Percentiles rank a stretch among this genome's conserved stretches.
Conservation (phyloP, 2,797 vertebrate species). For the Galaxias olidus region DNA sequence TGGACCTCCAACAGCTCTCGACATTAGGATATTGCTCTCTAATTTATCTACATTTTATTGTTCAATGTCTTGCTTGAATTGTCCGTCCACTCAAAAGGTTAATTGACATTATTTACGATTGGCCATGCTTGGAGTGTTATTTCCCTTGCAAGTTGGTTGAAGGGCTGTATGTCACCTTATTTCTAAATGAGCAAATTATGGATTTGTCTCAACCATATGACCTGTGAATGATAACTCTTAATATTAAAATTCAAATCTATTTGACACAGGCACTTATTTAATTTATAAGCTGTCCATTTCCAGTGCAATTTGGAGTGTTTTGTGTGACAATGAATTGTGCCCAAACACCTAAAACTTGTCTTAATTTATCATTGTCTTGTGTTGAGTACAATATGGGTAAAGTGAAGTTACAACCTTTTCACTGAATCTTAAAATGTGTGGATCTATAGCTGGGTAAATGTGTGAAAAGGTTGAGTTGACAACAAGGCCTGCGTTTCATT, state of each 20-base stretch:
- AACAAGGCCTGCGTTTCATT: no score
- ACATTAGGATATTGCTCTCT: conserved; percentile 62
- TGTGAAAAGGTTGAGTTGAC: conserved; percentile 15
- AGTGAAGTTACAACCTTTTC: conserved; percentile 51
- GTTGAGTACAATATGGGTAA: conserved; percentile 34
- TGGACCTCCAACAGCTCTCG: conserved; percentile 51
- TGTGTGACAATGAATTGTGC: no score
- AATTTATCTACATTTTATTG: conserved; percentile 63
- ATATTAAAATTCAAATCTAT: no score
- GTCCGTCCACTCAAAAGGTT: conserved; percentile 7
- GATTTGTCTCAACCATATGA: no score
- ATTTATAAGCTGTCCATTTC: neutral
- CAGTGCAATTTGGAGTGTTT: neutral
- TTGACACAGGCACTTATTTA: neutral
- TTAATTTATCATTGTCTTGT: conserved; percentile 61
- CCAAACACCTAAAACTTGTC: conserved; percentile 49
- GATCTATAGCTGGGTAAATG: conserved; percentile 28
- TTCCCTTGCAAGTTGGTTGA: no score
- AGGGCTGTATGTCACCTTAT: no score
- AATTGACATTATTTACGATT: conserved; percentile 1
- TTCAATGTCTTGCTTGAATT: conserved; percentile 49
- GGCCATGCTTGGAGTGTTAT: no score
- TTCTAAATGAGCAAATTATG: no score
- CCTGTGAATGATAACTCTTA: no score
- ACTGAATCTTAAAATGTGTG: conserved; percentile 38